Evolutionary conservation across 2,888 invertebrate genomes (phyloP).

Genomic region (Leucophenga maculata): DNA sequence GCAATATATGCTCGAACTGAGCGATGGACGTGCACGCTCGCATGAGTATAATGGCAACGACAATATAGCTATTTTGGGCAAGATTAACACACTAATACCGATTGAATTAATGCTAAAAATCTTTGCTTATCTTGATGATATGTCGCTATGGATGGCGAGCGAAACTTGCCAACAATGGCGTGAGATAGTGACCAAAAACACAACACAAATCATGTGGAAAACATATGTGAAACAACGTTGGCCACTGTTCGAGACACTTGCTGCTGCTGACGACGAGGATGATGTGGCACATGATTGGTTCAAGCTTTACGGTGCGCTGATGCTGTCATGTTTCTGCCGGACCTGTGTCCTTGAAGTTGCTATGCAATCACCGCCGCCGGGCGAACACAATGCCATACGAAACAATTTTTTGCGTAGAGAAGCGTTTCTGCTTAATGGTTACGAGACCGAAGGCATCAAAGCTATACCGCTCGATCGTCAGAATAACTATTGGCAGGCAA

Average conservation of each 20-base stretch:
- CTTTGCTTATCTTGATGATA: constrained; percentile 91
- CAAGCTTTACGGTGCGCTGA: constrained; percentile 79
- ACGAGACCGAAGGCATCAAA: constrained; percentile 71
- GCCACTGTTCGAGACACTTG: constrained; percentile 88
- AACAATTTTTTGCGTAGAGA: constrained; percentile 85
- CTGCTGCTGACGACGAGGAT: constrained; percentile 60
- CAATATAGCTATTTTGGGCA: constrained; percentile 25
- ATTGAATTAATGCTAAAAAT: constrained; percentile 85
- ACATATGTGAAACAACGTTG: constrained; percentile 84
- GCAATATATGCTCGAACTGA: constrained; percentile 66
- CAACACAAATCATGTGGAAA: constrained; percentile 86
- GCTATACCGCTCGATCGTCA: constrained; percentile 71
- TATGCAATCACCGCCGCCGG: constrained; percentile 78
- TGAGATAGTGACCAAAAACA: constrained; percentile 84
- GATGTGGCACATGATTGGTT: constrained; percentile 82
- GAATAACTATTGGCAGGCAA: constrained; percentile 89
- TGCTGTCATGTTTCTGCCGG: constrained; percentile 88
- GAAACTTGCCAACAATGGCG: constrained; percentile 91
- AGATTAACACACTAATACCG: constrained; percentile 63
- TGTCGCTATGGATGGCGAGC: constrained; percentile 90
- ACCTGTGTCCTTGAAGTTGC: constrained; percentile 91
- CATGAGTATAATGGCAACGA: constrained; percentile 48
- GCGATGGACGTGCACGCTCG: constrained; percentile 60
- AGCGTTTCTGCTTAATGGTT: constrained; percentile 73
- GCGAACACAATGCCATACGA: constrained; percentile 85